Base-by-base conservation (phyloP, 2,797 vertebrate species). In the Anabas testudineus region DNA sequence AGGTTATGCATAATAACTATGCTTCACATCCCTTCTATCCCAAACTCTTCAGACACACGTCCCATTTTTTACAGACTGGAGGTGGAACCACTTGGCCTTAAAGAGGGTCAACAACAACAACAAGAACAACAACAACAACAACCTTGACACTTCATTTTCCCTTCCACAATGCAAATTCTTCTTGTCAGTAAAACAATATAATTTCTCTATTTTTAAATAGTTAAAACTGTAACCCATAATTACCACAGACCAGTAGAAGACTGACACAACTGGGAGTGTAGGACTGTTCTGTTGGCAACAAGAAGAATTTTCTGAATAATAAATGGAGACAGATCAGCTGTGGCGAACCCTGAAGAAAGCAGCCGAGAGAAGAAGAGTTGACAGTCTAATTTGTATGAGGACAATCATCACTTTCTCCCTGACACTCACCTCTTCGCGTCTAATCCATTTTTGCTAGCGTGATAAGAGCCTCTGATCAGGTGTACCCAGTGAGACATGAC, bases 391-490 rank as follows among this genome's bases (percentile, higher is more conserved):
- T 47, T 55, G 28, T 21, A 49, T 26, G 2, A 34, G 24, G 7
- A 28, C 2, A 21, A 10, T 34, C 10, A 34, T 34, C 10, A 24
- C 37, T 60, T 22, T 36, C 5, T 48, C 22, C 6, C 34, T 15
- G 39, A 48, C 39, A 8, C 46, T 53, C 13, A 34, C 59, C 32
- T 46, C 42, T 56, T 46, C n/a, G 9, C 32, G 47, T 39, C 39
- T 47, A 24, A 52, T 9, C 21, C 52, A 54, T 80, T 24, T 37
- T 28, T 42, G 26, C 42, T 32, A 63, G 28, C 5, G 18, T 68
- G 71, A 65, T 55, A 2, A 13, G 28, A 49, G 65, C 21, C 43
- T 62, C 43, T 24, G 56, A 62, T 19, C 36, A 59, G 69, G 49
- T 3, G 2, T n/a, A 47, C 18, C 36, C 34, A 12, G 22, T 12